Evolutionary conservation across 2,888 invertebrate genomes (phyloP).

Genomic region (Acholoe squamosa): DNA sequence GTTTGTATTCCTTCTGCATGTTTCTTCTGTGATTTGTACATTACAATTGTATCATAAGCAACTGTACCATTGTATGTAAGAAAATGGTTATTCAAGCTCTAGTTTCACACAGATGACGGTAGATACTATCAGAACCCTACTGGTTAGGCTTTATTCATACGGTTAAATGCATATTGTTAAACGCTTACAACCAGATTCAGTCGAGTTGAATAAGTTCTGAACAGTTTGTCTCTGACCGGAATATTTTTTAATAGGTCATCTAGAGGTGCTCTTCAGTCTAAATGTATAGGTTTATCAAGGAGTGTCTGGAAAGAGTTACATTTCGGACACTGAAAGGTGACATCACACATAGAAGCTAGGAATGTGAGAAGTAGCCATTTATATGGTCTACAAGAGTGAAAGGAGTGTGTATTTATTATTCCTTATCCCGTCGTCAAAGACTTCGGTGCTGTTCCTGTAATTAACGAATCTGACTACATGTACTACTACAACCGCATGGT

Average conservation of each 20-base stretch:
- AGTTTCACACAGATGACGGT: background rate
- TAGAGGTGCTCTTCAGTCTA: slow-evolving; percentile 11
- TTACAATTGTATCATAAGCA: slow-evolving; percentile 9
- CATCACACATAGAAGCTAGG: background rate
- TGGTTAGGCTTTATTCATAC: background rate
- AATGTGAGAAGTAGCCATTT: background rate
- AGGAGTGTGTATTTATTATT: slow-evolving; percentile 6
- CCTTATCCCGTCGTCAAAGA: background rate
- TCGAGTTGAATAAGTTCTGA: background rate
- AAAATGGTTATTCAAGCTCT: slow-evolving; percentile 12
- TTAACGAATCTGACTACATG: background rate
- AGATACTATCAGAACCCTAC: background rate
- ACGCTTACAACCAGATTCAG: background rate
- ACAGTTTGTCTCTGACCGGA: background rate
- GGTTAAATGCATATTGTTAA: background rate
- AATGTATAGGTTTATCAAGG: background rate
- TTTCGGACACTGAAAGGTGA: no score
- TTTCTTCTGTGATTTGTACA: slow-evolving; percentile 30
- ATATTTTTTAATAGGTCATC: background rate
- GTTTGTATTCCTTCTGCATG: slow-evolving; percentile 38
- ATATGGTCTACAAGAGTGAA: slow-evolving; percentile 14
- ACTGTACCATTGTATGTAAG: background rate
- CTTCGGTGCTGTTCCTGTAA: background rate
- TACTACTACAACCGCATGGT: background rate
- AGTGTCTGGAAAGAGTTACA: background rate